Evolutionary conservation across 1,140 invertebrate species (phyloP), one percentile per base, ranked within the genome.

Genomic region (Psix sp.): DNA sequence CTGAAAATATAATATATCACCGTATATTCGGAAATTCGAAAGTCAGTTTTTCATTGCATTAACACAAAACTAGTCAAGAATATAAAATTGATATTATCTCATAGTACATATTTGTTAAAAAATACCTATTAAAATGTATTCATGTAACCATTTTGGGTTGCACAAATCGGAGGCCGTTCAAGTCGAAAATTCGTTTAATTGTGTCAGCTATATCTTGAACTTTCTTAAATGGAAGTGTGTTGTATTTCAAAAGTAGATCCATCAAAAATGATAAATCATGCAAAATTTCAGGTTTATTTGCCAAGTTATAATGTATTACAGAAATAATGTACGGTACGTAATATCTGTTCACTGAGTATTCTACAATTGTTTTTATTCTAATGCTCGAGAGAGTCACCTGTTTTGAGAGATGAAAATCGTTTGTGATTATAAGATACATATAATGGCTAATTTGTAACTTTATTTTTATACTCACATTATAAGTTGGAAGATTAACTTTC

Each of bases 401-500:
- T n/a, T n/a, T n/a, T n/a, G n/a, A n/a, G n/a, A n/a, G n/a, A n/a
- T n/a, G n/a, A n/a, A n/a, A n/a, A n/a, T n/a, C n/a, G n/a, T n/a
- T n/a, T n/a, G n/a, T n/a, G n/a, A n/a, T n/a, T n/a, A n/a, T n/a
- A n/a, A n/a, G n/a, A n/a, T n/a, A n/a, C n/a, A n/a, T n/a, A n/a
- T n/a, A n/a, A n/a, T n/a, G n/a, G 7, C 26, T 29, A 21, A 1
- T n/a, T 5, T 43, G 42, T 62, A 5, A 36, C 4, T 11, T 56
- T 26, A 17, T 43, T 33, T 68, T 68, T 5, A 51, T 11, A 21
- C 35, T 43, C 0, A 67, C 43, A 18, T 51, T 49, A 11, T 45
- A 71, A 1, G 77, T 68, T 16, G 51, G 15, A 31, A 82, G 10
- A 24, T 84, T 42, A 0, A 78, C 31, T 81, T 91, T 93, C 2